phyloP scores from a whole-genome alignment of 1,140 invertebrate species.

The Heliconius nattereri region DNA sequence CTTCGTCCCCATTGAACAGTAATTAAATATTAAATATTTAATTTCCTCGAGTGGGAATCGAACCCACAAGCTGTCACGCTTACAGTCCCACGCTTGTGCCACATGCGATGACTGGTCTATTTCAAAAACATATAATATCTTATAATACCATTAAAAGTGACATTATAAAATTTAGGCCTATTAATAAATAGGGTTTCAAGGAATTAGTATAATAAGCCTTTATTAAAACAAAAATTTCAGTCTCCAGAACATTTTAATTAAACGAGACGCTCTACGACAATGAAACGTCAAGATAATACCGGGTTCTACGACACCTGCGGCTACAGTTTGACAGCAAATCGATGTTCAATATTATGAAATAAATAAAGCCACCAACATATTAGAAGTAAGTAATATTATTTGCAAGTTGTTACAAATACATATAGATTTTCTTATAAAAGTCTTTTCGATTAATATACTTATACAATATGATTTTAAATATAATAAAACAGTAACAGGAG shows the following conservation, averaged over 20 bases:
- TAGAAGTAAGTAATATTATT: too few relatives aligned
- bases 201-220: neutral
- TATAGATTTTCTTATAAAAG: too few relatives aligned
- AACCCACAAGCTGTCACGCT: neutral
- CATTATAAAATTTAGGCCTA: neutral
- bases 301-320: constrained; percentile 56
- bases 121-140: neutral
- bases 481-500: too few relatives aligned
- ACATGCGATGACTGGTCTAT: too few relatives aligned
- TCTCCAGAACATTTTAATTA: constrained; percentile 54
- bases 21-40: too few relatives aligned
- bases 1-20: too few relatives aligned
- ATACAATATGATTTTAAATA: too few relatives aligned
- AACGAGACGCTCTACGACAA: constrained; percentile 49
- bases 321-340: constrained; percentile 54
- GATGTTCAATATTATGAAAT: constrained; percentile 37
- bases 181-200: neutral
- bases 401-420: too few relatives aligned
- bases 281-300: constrained; percentile 63
- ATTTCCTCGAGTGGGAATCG: too few relatives aligned
- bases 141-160: neutral
- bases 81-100: too few relatives aligned
- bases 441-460: too few relatives aligned
- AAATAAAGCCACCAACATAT: constrained; percentile 12
- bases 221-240: neutral